These are phyloP conservation scores for Perodicticus potto DNA, from an alignment of 2,797 vertebrate species.

Conservation along the genomic window DNA sequence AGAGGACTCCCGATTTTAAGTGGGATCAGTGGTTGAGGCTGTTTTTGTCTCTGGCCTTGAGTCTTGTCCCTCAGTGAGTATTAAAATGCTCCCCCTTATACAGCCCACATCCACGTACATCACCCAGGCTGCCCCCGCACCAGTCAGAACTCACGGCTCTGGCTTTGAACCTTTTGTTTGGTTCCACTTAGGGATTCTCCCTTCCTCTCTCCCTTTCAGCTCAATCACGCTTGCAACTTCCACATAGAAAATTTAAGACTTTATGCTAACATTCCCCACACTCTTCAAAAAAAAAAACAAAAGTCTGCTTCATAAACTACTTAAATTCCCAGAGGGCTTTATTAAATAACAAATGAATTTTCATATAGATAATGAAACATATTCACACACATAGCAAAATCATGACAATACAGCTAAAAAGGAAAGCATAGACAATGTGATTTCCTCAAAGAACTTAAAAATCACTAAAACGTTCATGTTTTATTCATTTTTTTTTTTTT, in stretches of 20 bases:
- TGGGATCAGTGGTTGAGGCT: neutral
- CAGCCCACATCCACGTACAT: neutral
- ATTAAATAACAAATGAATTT: constrained; percentile 1
- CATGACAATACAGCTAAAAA: neutral
- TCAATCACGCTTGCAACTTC: neutral
- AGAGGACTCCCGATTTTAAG: neutral
- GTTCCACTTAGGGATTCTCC: neutral
- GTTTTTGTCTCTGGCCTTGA: neutral
- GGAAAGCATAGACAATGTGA: neutral
- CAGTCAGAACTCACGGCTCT: neutral
- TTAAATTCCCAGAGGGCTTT: neutral
- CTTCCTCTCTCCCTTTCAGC: neutral
- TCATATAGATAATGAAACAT: neutral
- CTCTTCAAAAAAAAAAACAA: neutral
- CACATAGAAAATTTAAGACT: neutral
- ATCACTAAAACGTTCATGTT: neutral
- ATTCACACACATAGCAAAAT: neutral
- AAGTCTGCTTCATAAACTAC: neutral
- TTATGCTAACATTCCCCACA: neutral
- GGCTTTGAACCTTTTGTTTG: neutral
- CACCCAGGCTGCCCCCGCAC: neutral
- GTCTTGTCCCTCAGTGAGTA: neutral
- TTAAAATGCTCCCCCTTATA: neutral
- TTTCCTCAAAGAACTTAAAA: neutral
- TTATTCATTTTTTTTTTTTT: neutral